Conservation (phyloP, 1,140 invertebrate genomes). For the Drosophila jambulina region DNA sequence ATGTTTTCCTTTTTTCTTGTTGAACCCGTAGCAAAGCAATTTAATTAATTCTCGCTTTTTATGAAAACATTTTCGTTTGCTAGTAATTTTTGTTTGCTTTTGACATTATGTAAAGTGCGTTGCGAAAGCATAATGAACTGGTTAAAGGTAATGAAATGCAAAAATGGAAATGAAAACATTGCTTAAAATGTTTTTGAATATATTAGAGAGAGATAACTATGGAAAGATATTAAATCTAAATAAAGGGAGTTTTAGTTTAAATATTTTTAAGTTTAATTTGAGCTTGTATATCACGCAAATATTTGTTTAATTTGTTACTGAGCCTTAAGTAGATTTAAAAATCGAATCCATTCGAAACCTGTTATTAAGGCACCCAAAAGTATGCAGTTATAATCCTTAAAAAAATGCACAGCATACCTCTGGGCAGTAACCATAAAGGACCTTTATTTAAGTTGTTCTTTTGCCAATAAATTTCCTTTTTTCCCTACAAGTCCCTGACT, state of each 20-base stretch:
- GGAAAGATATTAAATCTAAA: background rate
- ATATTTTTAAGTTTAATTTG: background rate
- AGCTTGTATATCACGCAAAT: no score
- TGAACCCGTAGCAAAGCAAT: slow-evolving; percentile 19
- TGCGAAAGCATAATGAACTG: slow-evolving; percentile 24
- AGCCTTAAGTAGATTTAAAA: no score
- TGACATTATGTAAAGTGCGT: slow-evolving; percentile 16
- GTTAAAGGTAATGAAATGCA: slow-evolving; percentile 16
- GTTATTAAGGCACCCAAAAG: background rate
- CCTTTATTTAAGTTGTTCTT: slow-evolving; percentile 1
- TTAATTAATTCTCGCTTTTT: slow-evolving; percentile 46
- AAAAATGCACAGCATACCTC: background rate
- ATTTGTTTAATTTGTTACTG: no score
- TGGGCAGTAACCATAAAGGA: background rate
- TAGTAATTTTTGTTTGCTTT: slow-evolving; percentile 30
- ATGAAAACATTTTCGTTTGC: slow-evolving; percentile 38
- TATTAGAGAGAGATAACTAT: background rate
- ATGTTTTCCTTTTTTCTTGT: slow-evolving; percentile 3
- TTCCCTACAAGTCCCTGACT: slow-evolving; percentile 1
- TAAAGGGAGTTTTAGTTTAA: background rate
- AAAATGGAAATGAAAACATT: slow-evolving; percentile 5
- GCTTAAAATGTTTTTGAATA: background rate
- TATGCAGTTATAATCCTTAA: background rate
- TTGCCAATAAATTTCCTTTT: slow-evolving; percentile 9
- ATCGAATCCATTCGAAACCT: background rate